Evolutionary conservation across 2,113 vertebrate genomes (phyloP).

Genomic region (Osmerus eperlanus): DNA sequence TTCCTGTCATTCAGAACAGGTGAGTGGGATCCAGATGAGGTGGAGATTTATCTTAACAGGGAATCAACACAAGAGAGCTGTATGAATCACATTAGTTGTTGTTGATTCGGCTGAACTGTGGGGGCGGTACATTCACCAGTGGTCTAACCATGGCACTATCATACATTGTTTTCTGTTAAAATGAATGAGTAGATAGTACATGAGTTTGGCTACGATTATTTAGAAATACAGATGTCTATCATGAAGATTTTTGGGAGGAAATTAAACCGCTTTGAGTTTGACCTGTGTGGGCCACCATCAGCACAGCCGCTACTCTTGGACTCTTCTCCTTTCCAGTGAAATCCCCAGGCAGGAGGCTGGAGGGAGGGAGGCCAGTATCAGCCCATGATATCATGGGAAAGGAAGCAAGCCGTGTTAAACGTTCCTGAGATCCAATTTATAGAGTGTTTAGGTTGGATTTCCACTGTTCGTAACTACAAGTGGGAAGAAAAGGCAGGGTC

Average conservation of each 20-base stretch:
- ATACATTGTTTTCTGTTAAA: too few species aligned
- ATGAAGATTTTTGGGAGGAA: slow-evolving; percentile 18
- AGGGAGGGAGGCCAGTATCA: slow-evolving; percentile 46
- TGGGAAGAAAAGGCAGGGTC: slow-evolving; percentile 8
- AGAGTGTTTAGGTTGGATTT: slow-evolving; percentile 38
- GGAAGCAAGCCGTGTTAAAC: slow-evolving; percentile 46
- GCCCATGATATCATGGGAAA: slow-evolving; percentile 63
- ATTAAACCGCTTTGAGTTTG: slow-evolving; percentile 29
- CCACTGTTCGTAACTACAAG: slow-evolving; percentile 8
- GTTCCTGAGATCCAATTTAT: slow-evolving; percentile 41
- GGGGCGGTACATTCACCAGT: too few species aligned
- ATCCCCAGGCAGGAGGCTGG: slow-evolving; percentile 41
- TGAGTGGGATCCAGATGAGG: neutral
- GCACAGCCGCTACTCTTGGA: slow-evolving; percentile 25
- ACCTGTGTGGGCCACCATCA: slow-evolving; percentile 36
- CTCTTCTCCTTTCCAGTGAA: slow-evolving; percentile 33
- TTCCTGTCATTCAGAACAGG: neutral
- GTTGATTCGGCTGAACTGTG: too few species aligned
- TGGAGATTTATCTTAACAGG: too few species aligned
- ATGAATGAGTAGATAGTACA: too few species aligned
- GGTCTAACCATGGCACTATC: too few species aligned
- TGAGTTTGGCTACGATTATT: neutral
- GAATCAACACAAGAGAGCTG: too few species aligned
- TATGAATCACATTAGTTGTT: too few species aligned
- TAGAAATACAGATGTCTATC: slow-evolving; percentile 28